Percentiles rank a stretch among this genome's conserved stretches.
phyloP scores from a whole-genome alignment of 2,888 invertebrate genomes.

The Drosophila limbata region DNA sequence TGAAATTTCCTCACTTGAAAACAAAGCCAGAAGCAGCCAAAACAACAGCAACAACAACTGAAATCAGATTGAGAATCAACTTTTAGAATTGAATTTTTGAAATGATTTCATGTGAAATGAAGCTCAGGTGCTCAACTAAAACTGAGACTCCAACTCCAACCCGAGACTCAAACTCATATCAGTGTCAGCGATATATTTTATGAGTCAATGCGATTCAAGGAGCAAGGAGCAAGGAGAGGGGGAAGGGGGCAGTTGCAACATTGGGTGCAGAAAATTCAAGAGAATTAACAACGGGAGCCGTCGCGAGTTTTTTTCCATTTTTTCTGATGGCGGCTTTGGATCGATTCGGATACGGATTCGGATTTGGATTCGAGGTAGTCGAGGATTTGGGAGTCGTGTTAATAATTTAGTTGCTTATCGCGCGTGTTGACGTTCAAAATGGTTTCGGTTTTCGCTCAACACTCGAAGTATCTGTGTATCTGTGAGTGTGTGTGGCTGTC shows the following conservation, averaged over 20 bases:
- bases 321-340: constrained; percentile 35
- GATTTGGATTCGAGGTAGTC: constrained; percentile 5
- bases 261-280: constrained; percentile 64
- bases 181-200: constrained; percentile 71
- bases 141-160: background rate
- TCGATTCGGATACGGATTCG: constrained; percentile 1
- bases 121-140: constrained; percentile 38
- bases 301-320: background rate
- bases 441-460: constrained; percentile 63
- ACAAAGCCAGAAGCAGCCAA: constrained; percentile 11
- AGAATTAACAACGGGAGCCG: constrained; percentile 72
- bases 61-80: constrained; percentile 33
- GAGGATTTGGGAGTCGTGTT: constrained; percentile 70
- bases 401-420: constrained; percentile 83
- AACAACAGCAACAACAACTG: constrained; percentile 6
- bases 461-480: background rate
- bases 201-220: constrained; percentile 58
- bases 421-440: constrained; percentile 78
- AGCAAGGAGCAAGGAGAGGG: background rate
- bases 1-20: constrained; percentile 62
- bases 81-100: constrained; percentile 67
- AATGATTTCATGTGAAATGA: constrained; percentile 63
- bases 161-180: constrained; percentile 49
- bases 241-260: constrained; percentile 32
- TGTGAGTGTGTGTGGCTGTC: background rate